Evolutionary conservation across 2,797 vertebrate genomes (phyloP), one percentile per base, ranked within the genome.

Genomic region (Sorex maritimensis): DNA sequence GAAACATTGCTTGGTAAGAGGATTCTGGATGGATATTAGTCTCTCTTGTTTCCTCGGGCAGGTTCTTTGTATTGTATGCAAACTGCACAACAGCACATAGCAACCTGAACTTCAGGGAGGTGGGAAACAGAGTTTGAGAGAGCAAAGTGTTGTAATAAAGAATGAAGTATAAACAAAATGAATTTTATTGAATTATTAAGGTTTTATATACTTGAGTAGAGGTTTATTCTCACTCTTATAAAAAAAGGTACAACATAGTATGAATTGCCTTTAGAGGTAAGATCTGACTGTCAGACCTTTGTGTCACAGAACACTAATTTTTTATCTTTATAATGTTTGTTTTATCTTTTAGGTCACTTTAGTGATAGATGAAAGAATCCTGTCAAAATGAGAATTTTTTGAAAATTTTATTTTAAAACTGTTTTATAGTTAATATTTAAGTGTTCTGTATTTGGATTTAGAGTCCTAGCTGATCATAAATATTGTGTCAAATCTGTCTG

Each of bases 341-440:
- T 71, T 55, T 55, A 55, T 55, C 52, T 55, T 55, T 55, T 14
- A 24, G 55, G 30, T 84, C 65, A 19, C 28, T 73, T 81, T 89
- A 83, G 24, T 68, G 1, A 5, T 65, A 6, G 41, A n/a, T 77
- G 41, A 41, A 82, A 38, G 6, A 46, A 75, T 86, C 41, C 58
- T 74, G 21, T 28, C 19, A 49, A 2, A 26, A 81, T 49, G 9
- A 77, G 8, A 6, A 55, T n/a, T 38, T 61, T 88, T 34, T 68
- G 28, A 71, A 91, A 90, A 81, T 61, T 10, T 15, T 34, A 44
- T 81, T 41, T 72, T 28, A 68, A 63, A 17, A 58, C 72, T 86
- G 80, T 63, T 28, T 52, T 74, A 17, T 84, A 65, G 5, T 46
- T 63, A 90, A 78, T 9, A 72, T 6, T 41, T 80, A 90, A 71